Base-by-base conservation (phyloP, 2,113 vertebrate species). In the Oryzias javanicus region DNA sequence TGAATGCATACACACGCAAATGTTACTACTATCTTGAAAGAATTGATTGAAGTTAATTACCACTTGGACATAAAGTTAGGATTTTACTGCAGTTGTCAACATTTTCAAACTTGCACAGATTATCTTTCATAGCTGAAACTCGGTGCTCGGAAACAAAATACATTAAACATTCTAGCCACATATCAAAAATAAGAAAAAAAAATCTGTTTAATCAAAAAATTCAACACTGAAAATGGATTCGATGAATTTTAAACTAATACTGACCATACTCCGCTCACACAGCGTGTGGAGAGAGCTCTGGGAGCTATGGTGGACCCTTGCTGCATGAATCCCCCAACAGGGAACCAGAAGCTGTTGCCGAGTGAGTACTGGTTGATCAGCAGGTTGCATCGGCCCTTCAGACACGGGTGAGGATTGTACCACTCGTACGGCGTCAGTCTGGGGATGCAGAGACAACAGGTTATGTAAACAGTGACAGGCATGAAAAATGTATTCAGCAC, bases 321-420 rank as follows among this genome's bases (percentile, higher is more conserved):
- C 87, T 99, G 97, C 97, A 99, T 98, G 89, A 99, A 99, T 6
- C 97, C 96, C 35, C 97, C 97, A 0, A 99, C 97, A 0, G 97
- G 97, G 78, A 99, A 99, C 96, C 97, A 99, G 81, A 99, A 91
- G 72, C 96, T 98, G 91, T 98, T 99, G 60, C 97, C 97, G 0
- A 98, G 92, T 0, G 97, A 99, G 81, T 98, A 99, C 88, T 99
- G 97, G 72, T 99, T 99, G 72, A 99, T 94, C 22, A 99, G 92
- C 18, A 99, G 92, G 72, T 93, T 94, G 82, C 96, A 98, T 19
- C 92, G 92, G 18, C 96, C 96, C 77, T 96, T 96, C 0, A 94
- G 92, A 72, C 96, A 99, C 2, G 96, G 94, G 72, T 98, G 95
- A 19, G 97, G 96, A 84, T 95, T 99, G 91, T 97, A 98, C 97